Evolutionary conservation across 1,140 invertebrate genomes (phyloP).

Genomic region (Trissolcus basalis): DNA sequence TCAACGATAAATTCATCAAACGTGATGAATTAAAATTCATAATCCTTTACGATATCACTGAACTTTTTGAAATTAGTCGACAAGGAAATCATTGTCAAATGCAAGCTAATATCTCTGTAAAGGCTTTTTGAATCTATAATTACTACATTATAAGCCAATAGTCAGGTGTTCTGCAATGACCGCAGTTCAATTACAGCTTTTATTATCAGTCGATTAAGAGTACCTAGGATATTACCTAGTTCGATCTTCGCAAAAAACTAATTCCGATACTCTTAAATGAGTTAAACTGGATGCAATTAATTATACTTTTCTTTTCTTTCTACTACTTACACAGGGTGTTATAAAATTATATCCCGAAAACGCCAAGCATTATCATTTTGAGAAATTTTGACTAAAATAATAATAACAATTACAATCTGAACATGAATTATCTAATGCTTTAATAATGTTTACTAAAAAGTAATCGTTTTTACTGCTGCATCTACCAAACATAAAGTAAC

Average conservation of each 20-base stretch:
- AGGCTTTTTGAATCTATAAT: constrained; percentile 27
- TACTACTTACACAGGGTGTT: no score
- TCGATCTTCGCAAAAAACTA: constrained; percentile 1
- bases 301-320: no score
- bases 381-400: no score
- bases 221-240: constrained; percentile 13
- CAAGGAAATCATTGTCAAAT: constrained; percentile 20
- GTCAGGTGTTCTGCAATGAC: constrained; percentile 10
- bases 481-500: no score
- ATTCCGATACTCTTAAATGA: constrained; percentile 10
- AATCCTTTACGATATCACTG: constrained; percentile 1
- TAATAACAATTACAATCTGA: no score
- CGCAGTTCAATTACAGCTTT: constrained; percentile 17
- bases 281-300: constrained; percentile 1
- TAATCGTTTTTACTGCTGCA: no score
- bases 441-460: no score
- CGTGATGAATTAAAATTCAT: constrained; percentile 5
- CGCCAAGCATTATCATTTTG: no score
- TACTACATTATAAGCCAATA: constrained; percentile 34
- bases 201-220: constrained; percentile 20
- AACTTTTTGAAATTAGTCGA: constrained; percentile 4
- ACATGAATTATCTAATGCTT: no score
- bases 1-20: no score
- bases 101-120: constrained; percentile 19
- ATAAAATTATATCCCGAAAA: no score